Conservation (phyloP, 2,888 invertebrate species). For the Eupithecia tripunctaria region DNA sequence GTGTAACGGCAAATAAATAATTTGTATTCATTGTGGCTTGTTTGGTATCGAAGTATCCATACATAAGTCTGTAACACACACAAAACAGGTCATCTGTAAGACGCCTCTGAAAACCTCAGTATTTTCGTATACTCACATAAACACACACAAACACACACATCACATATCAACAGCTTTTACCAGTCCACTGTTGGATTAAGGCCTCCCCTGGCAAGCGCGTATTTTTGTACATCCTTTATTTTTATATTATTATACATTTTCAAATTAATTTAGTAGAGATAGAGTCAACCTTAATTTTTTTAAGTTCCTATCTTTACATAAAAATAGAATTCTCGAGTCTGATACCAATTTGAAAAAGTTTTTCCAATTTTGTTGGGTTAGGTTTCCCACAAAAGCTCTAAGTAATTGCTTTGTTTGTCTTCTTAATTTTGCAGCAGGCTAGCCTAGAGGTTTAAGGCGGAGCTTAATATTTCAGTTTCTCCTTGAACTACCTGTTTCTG, state of each 20-base stretch:
- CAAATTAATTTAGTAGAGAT: neutral
- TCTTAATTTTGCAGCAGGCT: conserved; percentile 24
- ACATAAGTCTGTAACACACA: conserved; percentile 17
- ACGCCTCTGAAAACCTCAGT: neutral
- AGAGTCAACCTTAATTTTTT: neutral
- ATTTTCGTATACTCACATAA: neutral
- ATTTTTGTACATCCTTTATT: neutral
- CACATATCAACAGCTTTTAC: neutral
- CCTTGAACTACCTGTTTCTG: conserved; percentile 19
- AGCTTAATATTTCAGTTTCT: conserved; percentile 26
- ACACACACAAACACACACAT: neutral
- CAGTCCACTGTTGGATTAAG: neutral
- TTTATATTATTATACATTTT: neutral
- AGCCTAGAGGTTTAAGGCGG: conserved; percentile 15
- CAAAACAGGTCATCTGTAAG: neutral
- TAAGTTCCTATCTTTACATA: neutral
- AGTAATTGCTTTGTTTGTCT: conserved; percentile 14
- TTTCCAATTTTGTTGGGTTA: neutral
- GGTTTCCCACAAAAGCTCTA: conserved; percentile 6
- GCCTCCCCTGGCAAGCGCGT: neutral
- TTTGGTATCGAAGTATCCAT: conserved; percentile 22
- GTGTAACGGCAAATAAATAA: conserved; percentile 39
- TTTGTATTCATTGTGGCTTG: conserved; percentile 32
- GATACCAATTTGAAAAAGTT: neutral
- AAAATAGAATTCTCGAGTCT: neutral